Conservation (phyloP, 2,113 vertebrate species). For the Lagopus leucura region DNA sequence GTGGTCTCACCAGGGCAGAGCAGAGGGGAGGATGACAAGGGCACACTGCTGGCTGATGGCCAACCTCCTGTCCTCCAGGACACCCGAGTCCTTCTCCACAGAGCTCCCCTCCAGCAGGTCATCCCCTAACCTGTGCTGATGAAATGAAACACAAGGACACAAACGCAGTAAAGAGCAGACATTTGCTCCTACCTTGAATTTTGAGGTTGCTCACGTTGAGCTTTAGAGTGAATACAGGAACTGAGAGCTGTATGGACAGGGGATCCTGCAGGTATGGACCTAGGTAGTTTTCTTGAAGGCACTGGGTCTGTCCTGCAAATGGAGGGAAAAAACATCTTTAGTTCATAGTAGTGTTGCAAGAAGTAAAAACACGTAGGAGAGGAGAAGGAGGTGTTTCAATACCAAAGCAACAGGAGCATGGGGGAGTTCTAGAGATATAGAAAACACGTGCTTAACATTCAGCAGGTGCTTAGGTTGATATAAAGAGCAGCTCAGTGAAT, state of each 20-base stretch:
- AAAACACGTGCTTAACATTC: neutral
- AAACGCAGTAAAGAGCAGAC: neutral
- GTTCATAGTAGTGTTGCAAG: neutral
- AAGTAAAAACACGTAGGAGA: neutral
- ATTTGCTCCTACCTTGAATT: neutral
- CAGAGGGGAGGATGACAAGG: too few species aligned
- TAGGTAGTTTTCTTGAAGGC: neutral
- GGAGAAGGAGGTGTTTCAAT: neutral
- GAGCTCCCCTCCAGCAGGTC: too few species aligned
- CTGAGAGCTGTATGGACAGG: neutral
- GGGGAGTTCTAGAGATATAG: neutral
- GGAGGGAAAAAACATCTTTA: rapidly evolving
- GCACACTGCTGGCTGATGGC: too few species aligned
- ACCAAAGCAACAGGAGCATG: neutral
- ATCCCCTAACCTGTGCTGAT: too few species aligned
- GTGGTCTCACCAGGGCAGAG: too few species aligned
- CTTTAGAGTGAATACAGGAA: neutral
- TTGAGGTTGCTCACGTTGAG: neutral
- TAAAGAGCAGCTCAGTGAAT: neutral
- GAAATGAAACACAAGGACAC: neutral
- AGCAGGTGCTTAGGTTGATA: neutral
- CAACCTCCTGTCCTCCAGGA: too few species aligned
- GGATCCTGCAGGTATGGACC: rapidly evolving
- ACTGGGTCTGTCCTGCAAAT: neutral
- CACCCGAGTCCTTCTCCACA: too few species aligned